These are phyloP conservation scores for Strix aluco DNA, from an alignment of 2,113 vertebrate species.

Conservation along the genomic window DNA sequence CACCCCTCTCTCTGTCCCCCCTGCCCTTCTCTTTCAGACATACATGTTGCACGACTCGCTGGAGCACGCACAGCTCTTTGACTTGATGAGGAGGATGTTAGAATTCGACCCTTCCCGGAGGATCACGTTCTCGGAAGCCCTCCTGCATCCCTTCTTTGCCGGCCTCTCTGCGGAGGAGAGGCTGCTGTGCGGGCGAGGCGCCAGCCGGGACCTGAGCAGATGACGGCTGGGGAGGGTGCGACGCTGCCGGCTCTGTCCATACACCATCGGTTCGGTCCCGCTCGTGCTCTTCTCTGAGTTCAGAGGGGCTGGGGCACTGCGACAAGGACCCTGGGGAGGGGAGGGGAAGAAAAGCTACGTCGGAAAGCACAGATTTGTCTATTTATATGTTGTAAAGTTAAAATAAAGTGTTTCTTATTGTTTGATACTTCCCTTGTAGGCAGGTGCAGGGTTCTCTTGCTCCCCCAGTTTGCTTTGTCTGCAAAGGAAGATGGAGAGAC, in stretches of 20 bases:
- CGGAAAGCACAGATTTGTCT: constrained; percentile 81
- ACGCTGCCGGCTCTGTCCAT: neutral
- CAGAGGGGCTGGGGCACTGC: neutral
- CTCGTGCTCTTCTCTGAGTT: neutral
- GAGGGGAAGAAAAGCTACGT: constrained; percentile 23
- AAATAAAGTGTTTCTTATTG: constrained; percentile 87
- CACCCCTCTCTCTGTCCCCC: too few relatives aligned
- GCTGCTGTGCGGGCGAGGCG: constrained; percentile 57
- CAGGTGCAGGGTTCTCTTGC: neutral
- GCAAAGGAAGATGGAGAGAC: neutral
- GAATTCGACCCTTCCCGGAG: constrained; percentile 88
- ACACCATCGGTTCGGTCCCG: accelerated
- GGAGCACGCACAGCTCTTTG: constrained; percentile 90
- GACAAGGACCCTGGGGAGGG: constrained; percentile 4
- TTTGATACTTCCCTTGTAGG: constrained; percentile 79
- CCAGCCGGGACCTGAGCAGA: constrained; percentile 79
- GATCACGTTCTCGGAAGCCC: constrained; percentile 87
- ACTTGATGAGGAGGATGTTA: constrained; percentile 91
- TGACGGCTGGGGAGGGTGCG: constrained; percentile 29
- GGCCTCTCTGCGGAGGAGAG: constrained; percentile 77
- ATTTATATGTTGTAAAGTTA: constrained; percentile 88
- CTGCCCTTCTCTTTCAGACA: constrained; percentile 69
- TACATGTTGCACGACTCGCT: constrained; percentile 85
- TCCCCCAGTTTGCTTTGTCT: neutral
- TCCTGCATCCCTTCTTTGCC: constrained; percentile 87